Conservation (phyloP, 1,140 invertebrate genomes). For the Aphaenogaster rudis region DNA sequence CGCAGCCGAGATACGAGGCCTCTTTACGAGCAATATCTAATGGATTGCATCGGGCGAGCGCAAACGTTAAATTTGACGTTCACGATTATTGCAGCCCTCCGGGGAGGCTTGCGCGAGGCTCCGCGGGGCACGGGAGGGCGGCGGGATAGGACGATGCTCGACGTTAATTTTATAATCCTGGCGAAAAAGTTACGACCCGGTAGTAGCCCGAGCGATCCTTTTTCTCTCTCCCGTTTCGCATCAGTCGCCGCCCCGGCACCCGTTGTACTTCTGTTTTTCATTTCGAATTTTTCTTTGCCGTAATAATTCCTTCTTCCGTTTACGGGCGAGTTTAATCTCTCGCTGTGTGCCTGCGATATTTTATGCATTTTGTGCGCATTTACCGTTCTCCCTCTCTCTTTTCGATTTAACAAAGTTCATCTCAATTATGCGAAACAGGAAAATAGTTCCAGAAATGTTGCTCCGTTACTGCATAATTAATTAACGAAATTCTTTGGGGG, state of each 20-base stretch:
- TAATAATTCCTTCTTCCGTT: slow-evolving; percentile 38
- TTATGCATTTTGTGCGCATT: slow-evolving; percentile 32
- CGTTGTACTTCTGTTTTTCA: slow-evolving; percentile 26
- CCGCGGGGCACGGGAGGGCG: not conserved
- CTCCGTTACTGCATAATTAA: slow-evolving; percentile 3
- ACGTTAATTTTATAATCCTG: slow-evolving; percentile 86
- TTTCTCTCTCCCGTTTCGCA: slow-evolving; percentile 33
- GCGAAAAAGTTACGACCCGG: slow-evolving; percentile 84
- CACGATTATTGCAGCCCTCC: slow-evolving; percentile 85
- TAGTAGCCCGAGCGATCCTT: slow-evolving; percentile 73
- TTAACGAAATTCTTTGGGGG: slow-evolving; percentile 16
- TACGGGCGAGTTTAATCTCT: slow-evolving; percentile 33
- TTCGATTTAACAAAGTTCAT: slow-evolving; percentile 29
- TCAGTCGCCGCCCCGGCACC: slow-evolving; percentile 32
- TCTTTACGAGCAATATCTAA: slow-evolving; percentile 87
- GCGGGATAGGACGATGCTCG: slow-evolving; percentile 52
- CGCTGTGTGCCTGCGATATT: slow-evolving; percentile 20
- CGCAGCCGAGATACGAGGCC: slow-evolving; percentile 81
- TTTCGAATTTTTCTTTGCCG: slow-evolving; percentile 53
- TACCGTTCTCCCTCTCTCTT: not conserved
- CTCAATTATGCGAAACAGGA: slow-evolving; percentile 2
- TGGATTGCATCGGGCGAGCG: slow-evolving; percentile 85
- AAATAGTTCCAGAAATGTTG: slow-evolving; percentile 3
- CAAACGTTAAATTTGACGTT: slow-evolving; percentile 86
- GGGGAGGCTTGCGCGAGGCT: slow-evolving; percentile 53